phyloP scores from a whole-genome alignment of 1,140 invertebrate species.

The Pachyrhynchus sulphureomaculatus region DNA sequence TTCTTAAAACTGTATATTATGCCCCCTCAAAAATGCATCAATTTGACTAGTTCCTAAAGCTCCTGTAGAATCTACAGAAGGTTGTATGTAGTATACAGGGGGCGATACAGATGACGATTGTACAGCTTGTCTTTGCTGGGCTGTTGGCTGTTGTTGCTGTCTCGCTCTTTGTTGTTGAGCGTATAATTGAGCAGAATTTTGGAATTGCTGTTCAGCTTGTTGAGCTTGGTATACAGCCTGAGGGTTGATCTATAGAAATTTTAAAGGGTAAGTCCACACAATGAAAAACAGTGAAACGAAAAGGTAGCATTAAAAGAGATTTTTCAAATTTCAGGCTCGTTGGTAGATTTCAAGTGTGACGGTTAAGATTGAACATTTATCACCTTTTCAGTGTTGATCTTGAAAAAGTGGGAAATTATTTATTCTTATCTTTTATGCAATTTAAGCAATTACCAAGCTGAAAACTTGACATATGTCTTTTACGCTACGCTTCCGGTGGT shows the following conservation, averaged over 20 bases:
- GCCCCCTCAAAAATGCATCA: slow-evolving; percentile 75
- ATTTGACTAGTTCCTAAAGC: slow-evolving; percentile 62
- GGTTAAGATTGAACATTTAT: too few relatives aligned
- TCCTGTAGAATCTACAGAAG: slow-evolving; percentile 50
- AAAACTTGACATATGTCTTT: too few relatives aligned
- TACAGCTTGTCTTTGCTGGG: slow-evolving; percentile 44
- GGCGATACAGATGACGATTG: slow-evolving; percentile 54
- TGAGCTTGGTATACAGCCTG: slow-evolving; percentile 72
- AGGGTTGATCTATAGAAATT: slow-evolving; percentile 16
- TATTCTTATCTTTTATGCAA: too few relatives aligned
- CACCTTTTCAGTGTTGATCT: too few relatives aligned
- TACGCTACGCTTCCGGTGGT: too few relatives aligned
- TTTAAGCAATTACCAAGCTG: too few relatives aligned
- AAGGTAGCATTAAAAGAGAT: too few relatives aligned
- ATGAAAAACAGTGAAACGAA: too few relatives aligned
- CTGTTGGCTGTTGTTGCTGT: slow-evolving; percentile 49
- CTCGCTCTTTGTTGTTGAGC: slow-evolving; percentile 66
- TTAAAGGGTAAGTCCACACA: neutral
- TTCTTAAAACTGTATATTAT: slow-evolving; percentile 64
- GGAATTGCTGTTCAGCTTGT: slow-evolving; percentile 65
- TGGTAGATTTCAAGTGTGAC: too few relatives aligned
- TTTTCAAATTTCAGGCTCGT: too few relatives aligned
- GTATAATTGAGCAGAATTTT: slow-evolving; percentile 72
- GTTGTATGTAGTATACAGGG: slow-evolving; percentile 67
- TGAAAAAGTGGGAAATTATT: too few relatives aligned